These are phyloP conservation scores for silkworm (Bombyx mori) DNA, from an alignment of 1,140 invertebrate species.

Conservation along the genomic window ASM3026992v2 NC_085121.1:3853501-3854000, in stretches of 20 bases:
- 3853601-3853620: conserved; percentile 45
- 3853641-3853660: conserved; percentile 40
- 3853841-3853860: too few relatives aligned
- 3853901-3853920: too few relatives aligned
- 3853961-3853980: too few relatives aligned
- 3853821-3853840: too few relatives aligned
- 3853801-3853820: too few relatives aligned
- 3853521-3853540: conserved; percentile 46
- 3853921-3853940: too few relatives aligned
- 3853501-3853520: conserved; percentile 41
- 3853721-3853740: conserved; percentile 32
- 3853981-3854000: too few relatives aligned
- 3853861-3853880: too few relatives aligned
- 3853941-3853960: too few relatives aligned
- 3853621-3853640: conserved; percentile 35
- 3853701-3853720: conserved; percentile 49
- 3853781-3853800: too few relatives aligned
- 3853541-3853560: conserved; percentile 58
- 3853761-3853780: background rate
- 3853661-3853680: conserved; percentile 37
- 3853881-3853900: too few relatives aligned
- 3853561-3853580: conserved; percentile 46
- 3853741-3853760: too few relatives aligned
- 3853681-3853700: conserved; percentile 38
- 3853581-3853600: conserved; percentile 43